Evolutionary conservation across 2,888 invertebrate species (phyloP).

Genomic region (Leptinotarsa juncta): DNA sequence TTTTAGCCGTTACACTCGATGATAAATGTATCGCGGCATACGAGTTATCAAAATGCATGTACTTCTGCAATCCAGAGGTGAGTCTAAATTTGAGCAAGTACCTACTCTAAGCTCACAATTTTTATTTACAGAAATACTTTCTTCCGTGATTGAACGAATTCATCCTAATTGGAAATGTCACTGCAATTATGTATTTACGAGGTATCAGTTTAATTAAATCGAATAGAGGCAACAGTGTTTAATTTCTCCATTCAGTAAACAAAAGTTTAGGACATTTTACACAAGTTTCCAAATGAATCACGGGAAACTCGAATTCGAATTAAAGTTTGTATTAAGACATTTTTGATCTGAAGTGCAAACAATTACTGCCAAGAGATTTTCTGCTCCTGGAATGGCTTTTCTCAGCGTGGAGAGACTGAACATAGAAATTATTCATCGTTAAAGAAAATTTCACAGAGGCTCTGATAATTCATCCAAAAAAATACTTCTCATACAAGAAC

Average conservation of each 20-base stretch:
- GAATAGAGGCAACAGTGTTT: neutral
- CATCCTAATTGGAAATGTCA: constrained; percentile 5
- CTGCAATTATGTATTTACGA: neutral
- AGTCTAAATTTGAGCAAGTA: neutral
- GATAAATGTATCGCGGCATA: constrained; percentile 69
- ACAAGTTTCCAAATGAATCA: too few relatives aligned
- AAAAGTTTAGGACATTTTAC: neutral
- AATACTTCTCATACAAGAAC: too few relatives aligned
- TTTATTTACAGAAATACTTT: constrained; percentile 49
- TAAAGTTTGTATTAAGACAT: too few relatives aligned
- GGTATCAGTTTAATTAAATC: constrained; percentile 9
- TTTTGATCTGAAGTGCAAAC: too few relatives aligned
- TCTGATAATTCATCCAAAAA: too few relatives aligned
- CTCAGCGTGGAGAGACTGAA: too few relatives aligned
- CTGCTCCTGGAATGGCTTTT: too few relatives aligned
- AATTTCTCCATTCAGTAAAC: neutral
- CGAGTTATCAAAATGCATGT: constrained; percentile 68
- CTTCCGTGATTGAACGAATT: constrained; percentile 38
- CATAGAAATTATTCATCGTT: too few relatives aligned
- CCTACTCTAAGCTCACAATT: neutral
- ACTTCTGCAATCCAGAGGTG: constrained; percentile 66
- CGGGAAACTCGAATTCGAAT: too few relatives aligned
- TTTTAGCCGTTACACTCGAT: constrained; percentile 57
- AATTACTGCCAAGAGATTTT: too few relatives aligned
- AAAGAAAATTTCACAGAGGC: too few relatives aligned